Evolutionary conservation across 2,113 vertebrate species (phyloP).

Genomic region (Podilymbus podiceps): DNA sequence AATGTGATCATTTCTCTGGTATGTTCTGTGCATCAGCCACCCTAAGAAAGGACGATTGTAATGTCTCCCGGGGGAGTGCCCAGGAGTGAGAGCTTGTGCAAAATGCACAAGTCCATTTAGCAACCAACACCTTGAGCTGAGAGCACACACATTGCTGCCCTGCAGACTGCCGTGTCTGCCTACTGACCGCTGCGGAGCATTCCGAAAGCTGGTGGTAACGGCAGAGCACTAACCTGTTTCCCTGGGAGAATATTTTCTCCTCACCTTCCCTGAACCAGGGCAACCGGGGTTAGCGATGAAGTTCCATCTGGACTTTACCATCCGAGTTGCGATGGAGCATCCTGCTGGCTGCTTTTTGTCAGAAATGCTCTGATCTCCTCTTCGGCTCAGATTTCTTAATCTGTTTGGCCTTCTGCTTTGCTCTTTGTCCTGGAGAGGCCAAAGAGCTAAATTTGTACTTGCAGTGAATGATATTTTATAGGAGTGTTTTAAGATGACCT

Average conservation of each 20-base stretch:
- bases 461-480: not conserved
- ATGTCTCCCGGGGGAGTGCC: not conserved
- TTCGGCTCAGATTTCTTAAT: not conserved
- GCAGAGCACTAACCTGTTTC: not conserved
- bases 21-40: not conserved
- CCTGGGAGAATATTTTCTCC: not conserved
- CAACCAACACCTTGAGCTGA: not conserved
- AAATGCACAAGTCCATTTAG: not conserved
- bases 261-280: not conserved
- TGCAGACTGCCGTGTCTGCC: not conserved
- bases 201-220: not conserved
- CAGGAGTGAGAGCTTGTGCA: not conserved
- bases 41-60: not conserved
- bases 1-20: not conserved
- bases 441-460: not conserved
- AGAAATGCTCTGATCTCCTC: not conserved
- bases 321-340: not conserved
- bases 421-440: not conserved
- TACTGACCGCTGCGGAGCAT: not conserved
- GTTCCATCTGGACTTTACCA: not conserved
- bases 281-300: not conserved
- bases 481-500: not conserved
- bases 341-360: not conserved
- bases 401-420: not conserved
- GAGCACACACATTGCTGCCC: not conserved